phyloP scores from a whole-genome alignment of 2,888 invertebrate species.

The Willowsia nigromaculata region DNA sequence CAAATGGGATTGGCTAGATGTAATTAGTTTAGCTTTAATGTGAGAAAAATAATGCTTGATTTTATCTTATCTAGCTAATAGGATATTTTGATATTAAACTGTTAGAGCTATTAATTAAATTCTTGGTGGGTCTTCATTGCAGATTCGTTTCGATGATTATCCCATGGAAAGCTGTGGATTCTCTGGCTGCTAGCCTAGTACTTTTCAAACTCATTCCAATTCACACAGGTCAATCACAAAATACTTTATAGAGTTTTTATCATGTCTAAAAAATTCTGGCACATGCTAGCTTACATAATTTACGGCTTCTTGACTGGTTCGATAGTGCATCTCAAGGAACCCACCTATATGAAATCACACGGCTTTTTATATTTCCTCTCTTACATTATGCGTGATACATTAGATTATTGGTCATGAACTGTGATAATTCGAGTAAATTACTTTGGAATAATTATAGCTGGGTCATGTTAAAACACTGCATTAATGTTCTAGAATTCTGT shows the following conservation, averaged over 20 bases:
- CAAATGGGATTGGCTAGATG: slow-evolving; percentile 64
- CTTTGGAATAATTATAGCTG: no score
- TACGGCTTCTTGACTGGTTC: no score
- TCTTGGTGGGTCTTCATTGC: slow-evolving; percentile 28
- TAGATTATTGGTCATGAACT: no score
- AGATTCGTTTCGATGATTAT: slow-evolving; percentile 64
- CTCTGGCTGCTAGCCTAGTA: slow-evolving; percentile 54
- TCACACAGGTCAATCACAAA: slow-evolving; percentile 57
- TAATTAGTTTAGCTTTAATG: slow-evolving; percentile 37
- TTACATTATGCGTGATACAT: no score
- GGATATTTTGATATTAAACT: no score
- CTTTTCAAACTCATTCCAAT: slow-evolving; percentile 62
- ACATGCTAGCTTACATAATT: background rate
- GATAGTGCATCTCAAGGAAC: no score
- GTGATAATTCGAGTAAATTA: no score
- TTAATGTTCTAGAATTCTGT: no score
- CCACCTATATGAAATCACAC: no score
- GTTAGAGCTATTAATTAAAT: no score
- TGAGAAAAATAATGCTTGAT: slow-evolving; percentile 22
- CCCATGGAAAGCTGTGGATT: slow-evolving; percentile 57
- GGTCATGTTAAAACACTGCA: no score
- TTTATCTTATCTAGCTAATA: background rate
- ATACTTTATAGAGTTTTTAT: slow-evolving; percentile 5
- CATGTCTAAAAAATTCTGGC: background rate
- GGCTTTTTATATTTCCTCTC: no score